Percentiles rank a stretch among this genome's conserved stretches.
Evolutionary conservation across 2,797 vertebrate genomes (phyloP).

Genomic region (Galagoides demidoff): DNA sequence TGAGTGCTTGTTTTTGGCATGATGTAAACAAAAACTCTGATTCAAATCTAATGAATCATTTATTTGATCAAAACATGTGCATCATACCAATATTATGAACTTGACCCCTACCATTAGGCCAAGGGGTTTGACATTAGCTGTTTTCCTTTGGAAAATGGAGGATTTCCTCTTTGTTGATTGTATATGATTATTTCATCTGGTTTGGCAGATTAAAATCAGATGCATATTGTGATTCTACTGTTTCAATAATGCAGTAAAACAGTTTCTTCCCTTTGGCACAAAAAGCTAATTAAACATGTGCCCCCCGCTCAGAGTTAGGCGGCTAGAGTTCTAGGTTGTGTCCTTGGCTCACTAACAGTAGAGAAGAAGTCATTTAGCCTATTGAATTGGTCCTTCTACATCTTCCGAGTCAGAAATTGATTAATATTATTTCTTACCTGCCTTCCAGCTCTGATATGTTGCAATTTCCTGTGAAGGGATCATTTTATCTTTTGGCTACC

Average conservation of each 20-base stretch:
- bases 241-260: background rate
- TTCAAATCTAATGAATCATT: constrained; percentile 24
- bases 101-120: background rate
- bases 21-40: constrained; percentile 1
- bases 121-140: background rate
- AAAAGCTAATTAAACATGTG: background rate
- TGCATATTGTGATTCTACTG: constrained; percentile 12
- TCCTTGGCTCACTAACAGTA: background rate
- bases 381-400: background rate
- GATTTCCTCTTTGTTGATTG: background rate
- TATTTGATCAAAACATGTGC: constrained; percentile 7
- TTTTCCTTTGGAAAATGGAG: constrained; percentile 54
- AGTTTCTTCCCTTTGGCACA: background rate
- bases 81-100: background rate
- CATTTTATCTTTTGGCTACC: background rate
- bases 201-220: constrained; percentile 39
- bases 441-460: background rate
- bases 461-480: background rate
- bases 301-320: background rate
- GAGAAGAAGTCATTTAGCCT: background rate
- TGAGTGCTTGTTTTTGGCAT: constrained; percentile 7
- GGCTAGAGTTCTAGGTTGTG: background rate
- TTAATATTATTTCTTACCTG: constrained; percentile 3
- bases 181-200: constrained; percentile 45
- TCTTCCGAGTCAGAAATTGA: constrained; percentile 10